Conservation (phyloP, 2,797 vertebrate genomes). For the Sparus aurata region DNA sequence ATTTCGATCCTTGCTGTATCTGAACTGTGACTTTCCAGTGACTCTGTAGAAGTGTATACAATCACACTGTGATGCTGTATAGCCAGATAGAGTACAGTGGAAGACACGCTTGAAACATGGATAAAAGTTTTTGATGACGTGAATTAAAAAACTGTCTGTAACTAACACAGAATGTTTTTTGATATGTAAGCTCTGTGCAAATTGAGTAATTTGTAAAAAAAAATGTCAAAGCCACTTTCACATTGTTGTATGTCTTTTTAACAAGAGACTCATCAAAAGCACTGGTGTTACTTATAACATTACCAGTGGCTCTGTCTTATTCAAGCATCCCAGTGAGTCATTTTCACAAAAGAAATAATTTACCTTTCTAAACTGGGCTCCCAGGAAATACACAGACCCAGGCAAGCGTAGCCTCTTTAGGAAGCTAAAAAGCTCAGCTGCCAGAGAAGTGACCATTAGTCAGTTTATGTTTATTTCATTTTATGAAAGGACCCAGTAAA, state of each 20-base stretch:
- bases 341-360: too few species aligned
- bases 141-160: not conserved
- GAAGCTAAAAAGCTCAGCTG: not conserved
- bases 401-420: not conserved
- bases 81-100: not conserved
- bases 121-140: not conserved
- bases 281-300: not conserved
- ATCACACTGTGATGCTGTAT: too few species aligned
- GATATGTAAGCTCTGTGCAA: not conserved
- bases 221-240: not conserved
- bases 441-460: not conserved
- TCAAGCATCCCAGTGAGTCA: too few species aligned
- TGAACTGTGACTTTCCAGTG: too few species aligned
- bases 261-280: not conserved
- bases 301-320: not conserved
- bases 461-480: not conserved
- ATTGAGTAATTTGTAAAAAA: not conserved
- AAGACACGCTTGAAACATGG: not conserved
- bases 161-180: not conserved
- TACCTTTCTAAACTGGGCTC: not conserved
- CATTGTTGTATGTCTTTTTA: not conserved
- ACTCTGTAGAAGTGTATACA: too few species aligned
- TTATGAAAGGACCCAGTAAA: not conserved
- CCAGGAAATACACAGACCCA: not conserved
- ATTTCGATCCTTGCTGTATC: not conserved